Percentiles rank a stretch among this genome's conserved stretches.
Conservation (phyloP, 2,888 invertebrate species). For the Caenorhabditis parvicauda region DNA sequence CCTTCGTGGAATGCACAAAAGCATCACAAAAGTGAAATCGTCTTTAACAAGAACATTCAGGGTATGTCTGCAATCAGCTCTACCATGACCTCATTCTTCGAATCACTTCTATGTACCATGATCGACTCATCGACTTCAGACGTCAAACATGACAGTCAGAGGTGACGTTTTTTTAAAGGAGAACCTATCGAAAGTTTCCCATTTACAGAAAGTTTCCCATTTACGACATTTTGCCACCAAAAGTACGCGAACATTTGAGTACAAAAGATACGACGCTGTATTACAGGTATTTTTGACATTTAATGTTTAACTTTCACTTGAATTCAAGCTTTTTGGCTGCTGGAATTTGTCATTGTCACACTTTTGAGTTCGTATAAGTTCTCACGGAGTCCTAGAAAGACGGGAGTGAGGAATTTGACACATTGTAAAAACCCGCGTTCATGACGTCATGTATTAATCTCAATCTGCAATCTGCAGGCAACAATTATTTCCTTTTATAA, state of each 20-base stretch:
- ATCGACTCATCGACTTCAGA: conserved; percentile 17
- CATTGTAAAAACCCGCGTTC: background rate
- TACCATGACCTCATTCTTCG: conserved; percentile 19
- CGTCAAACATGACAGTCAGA: conserved; percentile 12
- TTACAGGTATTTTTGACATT: conserved; percentile 12
- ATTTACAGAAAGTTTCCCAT: conserved; percentile 50
- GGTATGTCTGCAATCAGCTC: conserved; percentile 23
- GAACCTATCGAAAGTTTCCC: background rate
- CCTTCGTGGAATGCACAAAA: no score
- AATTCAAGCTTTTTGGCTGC: no score
- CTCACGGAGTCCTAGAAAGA: no score
- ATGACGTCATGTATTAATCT: no score
- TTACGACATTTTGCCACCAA: conserved; percentile 42
- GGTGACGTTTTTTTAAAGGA: background rate
- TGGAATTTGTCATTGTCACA: no score
- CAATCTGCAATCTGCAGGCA: no score
- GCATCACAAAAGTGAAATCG: no score
- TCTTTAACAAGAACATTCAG: conserved; percentile 4
- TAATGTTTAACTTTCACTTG: no score
- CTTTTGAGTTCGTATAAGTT: no score
- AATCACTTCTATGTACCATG: conserved; percentile 16
- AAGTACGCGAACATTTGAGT: conserved; percentile 47
- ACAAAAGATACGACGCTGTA: conserved; percentile 31
- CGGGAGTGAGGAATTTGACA: background rate
- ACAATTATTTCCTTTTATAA: no score